Evolutionary conservation across 1,140 invertebrate species (phyloP), one percentile per base, ranked within the genome.

Genomic region (Diachasma alloeum): DNA sequence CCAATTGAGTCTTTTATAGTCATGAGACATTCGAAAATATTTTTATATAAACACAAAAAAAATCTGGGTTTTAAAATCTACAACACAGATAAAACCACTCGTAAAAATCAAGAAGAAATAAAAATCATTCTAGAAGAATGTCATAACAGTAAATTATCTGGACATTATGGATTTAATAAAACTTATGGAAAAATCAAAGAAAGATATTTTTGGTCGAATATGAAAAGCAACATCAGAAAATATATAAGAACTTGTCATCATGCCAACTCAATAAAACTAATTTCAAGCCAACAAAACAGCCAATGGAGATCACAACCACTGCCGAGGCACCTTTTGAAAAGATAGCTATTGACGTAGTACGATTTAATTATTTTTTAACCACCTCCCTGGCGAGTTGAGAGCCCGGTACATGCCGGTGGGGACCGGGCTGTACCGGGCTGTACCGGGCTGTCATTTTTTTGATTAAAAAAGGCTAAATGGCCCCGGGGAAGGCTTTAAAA

Each of bases 251-350:
- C 63, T 68, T 87, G 84, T 74, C 19, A 78, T 15, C 74, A n/a
- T 88, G 87, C 76, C 84, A 88, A 79, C 81, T 78, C 39, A 84
- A 83, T 68, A 86, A 88, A 82, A 76, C 72, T 67, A 69, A 76
- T 75, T 63, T 75, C n/a, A 83, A 81, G 70, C 63, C 72, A 42
- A 83, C 26, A 15, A 78, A 78, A 79, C 74, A 77, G 77, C 74
- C 83, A 81, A 75, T 75, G 75, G 69, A 82, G 48, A 83, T 84
- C 13, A 82, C 83, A 15, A 79, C 84, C 11, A 85, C 84, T n/a
- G 72, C 80, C 15, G 17, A 67, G 24, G 59, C 63, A 72, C 76
- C 78, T 10, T 82, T 81, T 68, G 76, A 83, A 80, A 78, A 66
- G 67, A 22, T 85, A 44, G 76, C 78, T 17, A 71, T 84, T 31